phyloP scores from a whole-genome alignment of 2,888 invertebrate species.

The Ceramica pisi region DNA sequence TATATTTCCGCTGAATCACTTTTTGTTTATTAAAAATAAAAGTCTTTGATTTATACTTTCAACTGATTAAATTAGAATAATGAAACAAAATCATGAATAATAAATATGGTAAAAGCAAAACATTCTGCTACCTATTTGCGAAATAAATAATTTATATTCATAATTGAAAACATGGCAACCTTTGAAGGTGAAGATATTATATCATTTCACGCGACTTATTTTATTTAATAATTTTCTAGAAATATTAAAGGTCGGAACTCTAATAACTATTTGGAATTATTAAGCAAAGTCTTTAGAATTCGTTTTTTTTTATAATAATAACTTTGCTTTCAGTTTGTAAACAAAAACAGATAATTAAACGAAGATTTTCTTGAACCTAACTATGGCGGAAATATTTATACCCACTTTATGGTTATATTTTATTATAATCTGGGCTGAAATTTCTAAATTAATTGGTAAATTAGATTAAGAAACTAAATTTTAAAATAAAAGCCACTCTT shows the following conservation, averaged over 20 bases:
- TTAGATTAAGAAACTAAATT: slow-evolving; percentile 22
- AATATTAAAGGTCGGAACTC: neutral
- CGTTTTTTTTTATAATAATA: neutral
- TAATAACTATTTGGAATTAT: neutral
- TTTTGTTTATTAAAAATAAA: neutral
- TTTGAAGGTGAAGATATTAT: neutral
- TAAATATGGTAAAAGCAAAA: neutral
- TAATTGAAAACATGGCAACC: slow-evolving; percentile 1
- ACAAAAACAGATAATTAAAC: neutral
- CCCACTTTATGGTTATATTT: neutral
- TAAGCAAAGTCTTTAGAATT: neutral
- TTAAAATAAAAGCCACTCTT: neutral
- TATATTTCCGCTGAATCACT: slow-evolving; percentile 32
- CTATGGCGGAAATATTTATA: slow-evolving; percentile 36
- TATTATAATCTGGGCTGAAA: slow-evolving; percentile 4
- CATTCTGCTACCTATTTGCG: slow-evolving; percentile 3
- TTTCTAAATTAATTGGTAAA: slow-evolving; percentile 47
- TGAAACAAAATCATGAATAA: slow-evolving; percentile 13
- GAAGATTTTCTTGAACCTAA: neutral
- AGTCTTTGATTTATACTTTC: neutral
- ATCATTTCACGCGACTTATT: neutral
- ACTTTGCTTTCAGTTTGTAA: neutral
- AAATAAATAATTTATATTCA: slow-evolving; percentile 10
- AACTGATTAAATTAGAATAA: neutral
- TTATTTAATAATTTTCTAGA: neutral